Evolutionary conservation across 2,888 invertebrate genomes (phyloP).

Genomic region (Drosophila infuscata): DNA sequence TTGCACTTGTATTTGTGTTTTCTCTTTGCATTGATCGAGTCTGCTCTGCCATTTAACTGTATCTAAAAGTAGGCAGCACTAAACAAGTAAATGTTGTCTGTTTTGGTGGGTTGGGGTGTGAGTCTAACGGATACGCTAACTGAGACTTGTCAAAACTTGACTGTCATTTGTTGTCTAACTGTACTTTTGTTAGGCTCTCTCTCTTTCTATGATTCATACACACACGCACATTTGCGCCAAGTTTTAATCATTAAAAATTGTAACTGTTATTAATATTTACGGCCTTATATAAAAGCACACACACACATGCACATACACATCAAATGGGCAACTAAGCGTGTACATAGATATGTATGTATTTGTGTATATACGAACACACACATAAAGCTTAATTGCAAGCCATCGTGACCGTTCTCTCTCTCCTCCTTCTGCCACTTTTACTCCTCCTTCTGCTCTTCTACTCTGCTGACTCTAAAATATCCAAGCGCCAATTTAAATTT

Average conservation of each 20-base stretch:
- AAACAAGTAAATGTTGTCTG: constrained; percentile 4
- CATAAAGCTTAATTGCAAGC: constrained; percentile 73
- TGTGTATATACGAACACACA: constrained; percentile 23
- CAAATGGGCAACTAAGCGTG: constrained; percentile 57
- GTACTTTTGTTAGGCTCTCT: constrained; percentile 63
- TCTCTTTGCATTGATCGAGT: background rate
- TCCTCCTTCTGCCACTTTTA: constrained; percentile 4
- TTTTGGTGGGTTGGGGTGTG: background rate
- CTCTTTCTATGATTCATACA: constrained; percentile 13
- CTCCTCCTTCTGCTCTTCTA: constrained; percentile 4
- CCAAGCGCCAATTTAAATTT: constrained; percentile 81
- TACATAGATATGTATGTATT: constrained; percentile 8
- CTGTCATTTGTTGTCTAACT: constrained; percentile 65
- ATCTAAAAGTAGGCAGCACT: constrained; percentile 30
- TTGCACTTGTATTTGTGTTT: background rate
- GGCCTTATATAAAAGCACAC: constrained; percentile 60
- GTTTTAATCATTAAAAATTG: constrained; percentile 81
- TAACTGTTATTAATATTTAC: constrained; percentile 81
- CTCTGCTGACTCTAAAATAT: constrained; percentile 65
- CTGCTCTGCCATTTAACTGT: background rate
- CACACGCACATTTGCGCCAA: constrained; percentile 62
- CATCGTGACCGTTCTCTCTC: constrained; percentile 66
- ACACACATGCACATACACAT: constrained; percentile 18
- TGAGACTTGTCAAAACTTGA: constrained; percentile 57
- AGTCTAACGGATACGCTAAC: background rate